Evolutionary conservation across 1,140 invertebrate species (phyloP).

Genomic region (Eulimnadia texana): DNA sequence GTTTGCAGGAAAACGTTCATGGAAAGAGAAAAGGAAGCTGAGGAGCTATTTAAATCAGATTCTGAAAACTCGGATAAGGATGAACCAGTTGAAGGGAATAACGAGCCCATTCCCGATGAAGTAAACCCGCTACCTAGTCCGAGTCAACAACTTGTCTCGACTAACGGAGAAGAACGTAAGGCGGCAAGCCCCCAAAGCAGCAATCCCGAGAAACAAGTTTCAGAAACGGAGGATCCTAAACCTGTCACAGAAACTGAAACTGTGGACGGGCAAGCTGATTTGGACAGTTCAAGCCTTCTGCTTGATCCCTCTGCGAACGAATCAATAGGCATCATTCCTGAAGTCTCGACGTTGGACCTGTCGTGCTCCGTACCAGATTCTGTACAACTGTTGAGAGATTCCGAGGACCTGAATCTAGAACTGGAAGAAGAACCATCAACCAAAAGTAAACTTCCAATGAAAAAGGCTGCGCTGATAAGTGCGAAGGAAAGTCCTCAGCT

Average conservation of each 20-base stretch:
- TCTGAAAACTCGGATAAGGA: slow-evolving; percentile 18
- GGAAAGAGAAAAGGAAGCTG: slow-evolving; percentile 20
- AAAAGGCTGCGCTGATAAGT: background rate
- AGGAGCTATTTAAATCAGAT: slow-evolving; percentile 19
- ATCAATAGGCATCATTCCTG: background rate
- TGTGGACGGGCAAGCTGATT: too few species aligned
- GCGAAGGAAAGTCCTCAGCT: slow-evolving; percentile 16
- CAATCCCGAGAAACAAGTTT: too few species aligned
- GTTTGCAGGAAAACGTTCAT: slow-evolving; percentile 2
- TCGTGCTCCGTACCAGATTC: too few species aligned
- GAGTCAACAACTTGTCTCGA: background rate
- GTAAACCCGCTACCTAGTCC: background rate
- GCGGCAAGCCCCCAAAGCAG: too few species aligned
- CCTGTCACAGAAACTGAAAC: too few species aligned
- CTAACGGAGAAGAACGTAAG: background rate
- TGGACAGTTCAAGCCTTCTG: too few species aligned
- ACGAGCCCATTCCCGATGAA: background rate
- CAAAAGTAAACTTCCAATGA: background rate
- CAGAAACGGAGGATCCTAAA: too few species aligned
- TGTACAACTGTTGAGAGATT: too few species aligned
- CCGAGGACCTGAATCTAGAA: background rate
- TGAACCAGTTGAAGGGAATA: slow-evolving; percentile 16
- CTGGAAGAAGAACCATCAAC: background rate
- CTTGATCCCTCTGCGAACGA: too few species aligned
- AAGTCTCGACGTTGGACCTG: background rate